Evolutionary conservation across 1,140 invertebrate species (phyloP), one percentile per base, ranked within the genome.

Genomic region (Drosophila arawakana): DNA sequence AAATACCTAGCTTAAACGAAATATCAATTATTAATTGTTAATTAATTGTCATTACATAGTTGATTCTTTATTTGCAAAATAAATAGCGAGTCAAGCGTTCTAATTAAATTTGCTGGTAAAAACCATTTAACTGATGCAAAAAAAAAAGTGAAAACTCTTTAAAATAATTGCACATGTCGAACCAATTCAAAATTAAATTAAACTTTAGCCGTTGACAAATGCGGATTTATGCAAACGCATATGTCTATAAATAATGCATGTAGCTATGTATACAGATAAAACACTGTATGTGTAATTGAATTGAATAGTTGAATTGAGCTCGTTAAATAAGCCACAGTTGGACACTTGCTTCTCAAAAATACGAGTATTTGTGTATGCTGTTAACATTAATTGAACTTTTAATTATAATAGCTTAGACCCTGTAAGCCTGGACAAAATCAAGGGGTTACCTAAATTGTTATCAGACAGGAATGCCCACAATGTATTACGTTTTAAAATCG

Each of bases 101-200:
- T 9, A 41, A 41, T 54, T 54, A 3, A 15, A 59, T 50, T 59
- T 5, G n/a, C 30, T 0, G n/a, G 13, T 6, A 4, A n/a, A 44
- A 35, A 43, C 43, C 15, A 61, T 25, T 63, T 13, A 11, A 6
- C 9, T 10, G 18, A 25, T 21, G 25, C 18, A 0, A 18, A 18
- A 46, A 15, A 47, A 18, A 30, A 30, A 50, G 25, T 30, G 6
- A 50, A 13, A 52, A 52, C 49, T 11, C 10, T 50, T 46, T 57
- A 3, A 55, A 15, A 13, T 37, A 57, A 66, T 37, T 57, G 50
- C 59, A 70, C 25, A 65, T 60, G 73, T 50, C 46, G n/a, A 41
- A 25, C 46, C 71, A 75, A 76, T 81, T 81, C 65, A 76, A 82
- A 73, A 67, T 72, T 78, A 44, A 66, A 82, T 82, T 76, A 76